A percentile compares a stretch with the other conserved stretches of the same genome.
Conservation (phyloP, 2,797 vertebrate species). For the Lepus townsendii region DNA sequence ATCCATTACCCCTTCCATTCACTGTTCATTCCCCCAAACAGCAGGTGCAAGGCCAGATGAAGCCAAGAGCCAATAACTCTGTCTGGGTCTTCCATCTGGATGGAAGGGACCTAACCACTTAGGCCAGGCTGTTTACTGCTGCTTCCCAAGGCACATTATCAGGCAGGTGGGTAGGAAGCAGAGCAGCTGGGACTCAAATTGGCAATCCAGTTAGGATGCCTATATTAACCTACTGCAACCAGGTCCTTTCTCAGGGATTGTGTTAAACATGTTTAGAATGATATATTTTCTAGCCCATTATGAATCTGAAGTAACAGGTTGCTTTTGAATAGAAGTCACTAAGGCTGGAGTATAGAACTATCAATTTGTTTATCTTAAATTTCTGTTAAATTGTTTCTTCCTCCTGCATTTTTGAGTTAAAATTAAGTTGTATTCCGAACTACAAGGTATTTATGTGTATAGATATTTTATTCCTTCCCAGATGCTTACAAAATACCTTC, state of each 20-base stretch:
- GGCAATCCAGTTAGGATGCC: too few relatives aligned
- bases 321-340: slow-evolving; percentile 30
- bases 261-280: background rate
- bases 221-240: too few relatives aligned
- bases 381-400: background rate
- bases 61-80: too few relatives aligned
- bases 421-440: background rate
- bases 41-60: too few relatives aligned
- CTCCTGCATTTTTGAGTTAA: background rate
- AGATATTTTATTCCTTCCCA: background rate
- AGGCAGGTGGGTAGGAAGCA: too few relatives aligned
- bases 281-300: background rate
- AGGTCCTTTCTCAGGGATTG: background rate
- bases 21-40: too few relatives aligned
- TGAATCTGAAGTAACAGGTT: background rate
- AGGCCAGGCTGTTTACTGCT: too few relatives aligned
- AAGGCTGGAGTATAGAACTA: background rate
- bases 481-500: background rate
- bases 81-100: too few relatives aligned
- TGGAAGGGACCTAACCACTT: too few relatives aligned
- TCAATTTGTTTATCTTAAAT: slow-evolving; percentile 36
- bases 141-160: too few relatives aligned
- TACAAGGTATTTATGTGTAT: background rate
- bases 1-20: too few relatives aligned
- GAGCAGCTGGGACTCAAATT: too few relatives aligned